Evolutionary conservation across 2,113 vertebrate species (phyloP), one percentile per base, ranked within the genome.

Genomic region (Aphyosemion australe): DNA sequence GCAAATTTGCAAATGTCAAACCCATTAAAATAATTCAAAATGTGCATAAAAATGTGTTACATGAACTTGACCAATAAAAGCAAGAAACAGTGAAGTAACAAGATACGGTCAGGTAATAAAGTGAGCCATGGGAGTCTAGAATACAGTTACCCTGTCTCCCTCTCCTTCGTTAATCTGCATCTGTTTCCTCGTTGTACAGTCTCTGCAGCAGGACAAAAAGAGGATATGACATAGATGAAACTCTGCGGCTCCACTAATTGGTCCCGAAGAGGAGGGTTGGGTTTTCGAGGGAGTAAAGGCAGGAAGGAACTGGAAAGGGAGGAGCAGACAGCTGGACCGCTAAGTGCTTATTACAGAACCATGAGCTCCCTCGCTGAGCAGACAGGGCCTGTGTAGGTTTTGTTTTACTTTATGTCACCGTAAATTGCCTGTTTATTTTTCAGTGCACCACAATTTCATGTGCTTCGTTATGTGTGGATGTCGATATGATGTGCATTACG

Each of bases 191-290:
- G 9, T 63, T n/a, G 13, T 15, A 46, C 43, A 12, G 9, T 19
- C 12, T 53, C 46, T 60, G 43, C 48, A 42, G 50, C 39, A 48
- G 15, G 32, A 61, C 55, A n/a, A 52, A 31, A 16, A 61, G 45
- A 60, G 52, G 53, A 72, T 39, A 61, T 72, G 76, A 72, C 67
- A 59, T 49, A 52, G 76, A 48, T 73, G 39, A 56, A 58, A 66
- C 55, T 47, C 82, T 61, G 77, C 78, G 41, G 48, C 52, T 15
- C 1, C 2, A 5, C 60, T 87, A 84, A 78, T 79, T 80, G 46
- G 66, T 64, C 61, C 48, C 63, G 21, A 62, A 55, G 20, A 59
- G 47, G 45, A 18, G 45, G 41, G 48, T 11, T 19, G 45, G 60
- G 37, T 59, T 76, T 26, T 72, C 76, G 12, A 31, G 58, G 54